Evolutionary conservation across 2,888 invertebrate species (phyloP), one percentile per base, ranked within the genome.

Genomic region (Eupithecia exiguata): DNA sequence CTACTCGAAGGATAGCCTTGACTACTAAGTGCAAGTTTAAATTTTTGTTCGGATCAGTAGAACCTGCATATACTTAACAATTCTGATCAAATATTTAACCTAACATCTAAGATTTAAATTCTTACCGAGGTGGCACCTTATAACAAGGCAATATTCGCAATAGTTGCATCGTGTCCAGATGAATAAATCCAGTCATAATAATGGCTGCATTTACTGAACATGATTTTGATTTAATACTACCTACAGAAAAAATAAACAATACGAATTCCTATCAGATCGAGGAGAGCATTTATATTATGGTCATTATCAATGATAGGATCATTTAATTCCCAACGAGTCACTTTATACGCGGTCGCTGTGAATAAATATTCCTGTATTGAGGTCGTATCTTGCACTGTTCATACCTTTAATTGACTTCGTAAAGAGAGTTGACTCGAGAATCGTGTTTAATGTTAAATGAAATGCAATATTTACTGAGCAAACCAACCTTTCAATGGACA

Each of bases 351-450:
- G 82, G 25, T 83, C 83, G 84, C 81, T 82, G 83, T 87, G 87
- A 88, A 90, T 91, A 90, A 85, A 88, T 87, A 87, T 88, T 84
- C 84, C 83, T 84, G 86, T 84, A 92, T 91, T 91, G 90, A 89
- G 92, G 92, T 91, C 92, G 91, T 81, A 88, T 89, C 89, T 87
- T 84, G 86, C 85, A 85, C 86, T 86, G 87, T 87, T 86, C 89
- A 86, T 85, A 84, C 83, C n/a, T 73, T 68, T 53, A 35, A 66
- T 58, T 61, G 87, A 84, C 67, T 66, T 58, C 49, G 67, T 68
- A 74, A 72, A 70, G 70, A 76, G 72, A 58, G 62, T 61, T 46
- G 72, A 61, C 68, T 63, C 30, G 25, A 87, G 85, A 86, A 82
- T 83, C 82, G 77, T 81, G 84, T 43, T 66, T 43, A 66, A 82